Evolutionary conservation across 2,888 invertebrate species (phyloP).

Genomic region (Reticulitermes lucifugus): DNA sequence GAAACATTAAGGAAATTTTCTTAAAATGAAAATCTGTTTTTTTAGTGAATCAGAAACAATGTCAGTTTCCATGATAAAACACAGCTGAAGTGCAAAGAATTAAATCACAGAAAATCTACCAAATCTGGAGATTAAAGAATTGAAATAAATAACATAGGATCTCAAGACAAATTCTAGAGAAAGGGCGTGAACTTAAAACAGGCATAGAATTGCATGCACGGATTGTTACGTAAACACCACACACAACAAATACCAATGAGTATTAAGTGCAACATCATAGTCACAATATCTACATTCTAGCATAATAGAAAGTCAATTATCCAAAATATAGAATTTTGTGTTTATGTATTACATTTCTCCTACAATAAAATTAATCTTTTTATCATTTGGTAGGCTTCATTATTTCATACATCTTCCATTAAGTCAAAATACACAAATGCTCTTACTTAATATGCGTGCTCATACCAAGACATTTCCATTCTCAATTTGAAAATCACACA

Average conservation of each 20-base stretch:
- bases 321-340: background rate
- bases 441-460: no score
- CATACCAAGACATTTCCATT: no score
- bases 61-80: no score
- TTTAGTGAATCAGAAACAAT: no score
- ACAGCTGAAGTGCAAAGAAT: no score
- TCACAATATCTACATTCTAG: background rate
- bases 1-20: no score
- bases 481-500: no score
- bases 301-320: background rate
- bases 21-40: no score
- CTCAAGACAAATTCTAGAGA: background rate
- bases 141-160: background rate
- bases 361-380: no score
- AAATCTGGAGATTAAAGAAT: background rate
- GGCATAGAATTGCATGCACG: slow-evolving; percentile 6
- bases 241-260: background rate
- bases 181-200: background rate
- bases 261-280: background rate
- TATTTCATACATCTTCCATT: no score
- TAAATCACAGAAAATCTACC: background rate
- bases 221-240: background rate
- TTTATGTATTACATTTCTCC: background rate
- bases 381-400: no score
- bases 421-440: no score